phyloP scores from a whole-genome alignment of 2,797 vertebrate genomes.

The Trachurus trachurus region DNA sequence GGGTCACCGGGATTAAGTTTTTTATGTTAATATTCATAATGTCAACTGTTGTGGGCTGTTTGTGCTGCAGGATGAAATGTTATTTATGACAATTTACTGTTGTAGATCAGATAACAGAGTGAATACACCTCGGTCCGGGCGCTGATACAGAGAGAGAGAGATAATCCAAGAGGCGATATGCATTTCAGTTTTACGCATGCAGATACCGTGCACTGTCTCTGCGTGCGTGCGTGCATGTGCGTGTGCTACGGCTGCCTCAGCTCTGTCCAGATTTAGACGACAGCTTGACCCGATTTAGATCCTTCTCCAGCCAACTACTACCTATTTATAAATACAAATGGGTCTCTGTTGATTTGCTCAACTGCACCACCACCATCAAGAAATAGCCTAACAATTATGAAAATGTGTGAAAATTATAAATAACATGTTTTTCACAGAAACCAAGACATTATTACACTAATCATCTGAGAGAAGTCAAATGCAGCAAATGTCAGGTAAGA shows the following conservation, averaged over 20 bases:
- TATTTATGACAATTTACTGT: no score
- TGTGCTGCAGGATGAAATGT: background rate
- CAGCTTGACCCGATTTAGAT: constrained; percentile 54
- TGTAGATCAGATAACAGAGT: no score
- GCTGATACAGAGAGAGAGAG: no score
- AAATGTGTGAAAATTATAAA: background rate
- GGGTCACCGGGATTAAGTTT: constrained; percentile 30
- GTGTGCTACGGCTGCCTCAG: background rate
- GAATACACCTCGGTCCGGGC: no score
- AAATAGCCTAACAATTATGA: background rate
- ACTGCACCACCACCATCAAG: background rate
- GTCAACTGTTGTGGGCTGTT: background rate
- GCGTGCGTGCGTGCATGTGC: background rate
- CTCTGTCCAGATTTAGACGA: constrained; percentile 53
- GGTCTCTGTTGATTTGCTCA: constrained; percentile 10
- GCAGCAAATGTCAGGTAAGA: constrained; percentile 59
- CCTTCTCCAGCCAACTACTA: constrained; percentile 11
- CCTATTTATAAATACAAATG: constrained; percentile 23
- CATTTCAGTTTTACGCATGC: background rate
- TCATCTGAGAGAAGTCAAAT: constrained; percentile 27
- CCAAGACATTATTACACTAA: background rate
- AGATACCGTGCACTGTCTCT: background rate
- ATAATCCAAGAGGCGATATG: background rate
- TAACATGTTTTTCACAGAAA: constrained; percentile 1
- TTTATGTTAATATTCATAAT: constrained; percentile 8